Percentiles rank a stretch among this genome's conserved stretches.
These are phyloP conservation scores for Urocitellus parryii DNA, from an alignment of 2,113 vertebrate species.

Conservation along the genomic window DNA sequence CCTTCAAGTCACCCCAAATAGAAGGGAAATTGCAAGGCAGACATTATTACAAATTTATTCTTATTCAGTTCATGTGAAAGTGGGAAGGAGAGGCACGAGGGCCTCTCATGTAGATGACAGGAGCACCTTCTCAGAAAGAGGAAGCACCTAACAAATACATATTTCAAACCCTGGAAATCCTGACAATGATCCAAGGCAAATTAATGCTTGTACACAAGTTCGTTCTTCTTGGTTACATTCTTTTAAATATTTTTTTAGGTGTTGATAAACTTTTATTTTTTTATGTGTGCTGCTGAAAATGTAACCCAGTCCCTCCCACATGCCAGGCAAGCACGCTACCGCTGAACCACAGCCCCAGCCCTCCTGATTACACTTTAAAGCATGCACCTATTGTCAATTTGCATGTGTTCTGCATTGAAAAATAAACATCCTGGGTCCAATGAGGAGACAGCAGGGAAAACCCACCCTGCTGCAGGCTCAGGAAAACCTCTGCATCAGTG, in stretches of 20 bases:
- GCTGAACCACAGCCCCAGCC: no score
- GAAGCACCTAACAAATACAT: neutral
- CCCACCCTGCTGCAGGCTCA: neutral
- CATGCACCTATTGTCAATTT: neutral
- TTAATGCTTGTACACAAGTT: neutral
- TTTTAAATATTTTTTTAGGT: no score
- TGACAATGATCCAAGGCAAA: neutral
- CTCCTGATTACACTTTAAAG: slow-evolving; percentile 9
- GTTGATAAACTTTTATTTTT: no score
- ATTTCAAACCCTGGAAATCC: neutral
- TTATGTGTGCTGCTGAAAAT: no score
- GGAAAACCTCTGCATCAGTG: neutral
- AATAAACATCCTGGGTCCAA: slow-evolving; percentile 47
- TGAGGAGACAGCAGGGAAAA: slow-evolving; percentile 37
- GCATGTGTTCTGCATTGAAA: slow-evolving; percentile 20
- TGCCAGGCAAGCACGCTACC: no score
- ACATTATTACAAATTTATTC: neutral
- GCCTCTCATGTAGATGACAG: neutral
- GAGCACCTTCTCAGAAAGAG: neutral
- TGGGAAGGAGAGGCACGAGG: neutral
- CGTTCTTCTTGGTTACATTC: slow-evolving; percentile 41
- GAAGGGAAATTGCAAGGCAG: neutral
- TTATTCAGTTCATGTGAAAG: neutral
- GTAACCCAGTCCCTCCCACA: no score
- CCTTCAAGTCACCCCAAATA: neutral